phyloP scores from a whole-genome alignment of 2,113 vertebrate genomes.

The Parotia lawesii region DNA sequence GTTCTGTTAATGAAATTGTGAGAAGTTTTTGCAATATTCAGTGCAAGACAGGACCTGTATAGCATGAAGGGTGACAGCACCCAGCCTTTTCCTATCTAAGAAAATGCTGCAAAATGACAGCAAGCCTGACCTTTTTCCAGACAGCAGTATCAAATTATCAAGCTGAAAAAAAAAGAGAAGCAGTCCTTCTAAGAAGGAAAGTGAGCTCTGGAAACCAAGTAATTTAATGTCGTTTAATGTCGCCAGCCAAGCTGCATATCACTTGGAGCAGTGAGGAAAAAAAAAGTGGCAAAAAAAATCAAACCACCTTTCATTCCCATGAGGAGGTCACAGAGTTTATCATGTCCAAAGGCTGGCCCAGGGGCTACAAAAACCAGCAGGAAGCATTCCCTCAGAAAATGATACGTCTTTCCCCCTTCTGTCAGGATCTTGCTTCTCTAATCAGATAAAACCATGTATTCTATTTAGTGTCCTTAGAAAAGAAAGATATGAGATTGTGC shows the following conservation, averaged over 20 bases:
- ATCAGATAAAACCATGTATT: neutral
- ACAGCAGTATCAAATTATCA: neutral
- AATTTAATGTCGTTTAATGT: constrained; percentile 14
- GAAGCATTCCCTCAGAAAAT: neutral
- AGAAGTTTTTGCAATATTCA: neutral
- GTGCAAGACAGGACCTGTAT: neutral
- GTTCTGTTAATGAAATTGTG: neutral
- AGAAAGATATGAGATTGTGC: neutral
- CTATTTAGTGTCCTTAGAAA: neutral
- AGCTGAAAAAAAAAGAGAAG: neutral
- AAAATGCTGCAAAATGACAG: neutral
- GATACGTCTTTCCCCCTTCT: neutral
- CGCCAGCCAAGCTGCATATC: neutral
- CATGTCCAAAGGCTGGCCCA: neutral
- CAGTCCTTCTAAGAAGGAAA: neutral
- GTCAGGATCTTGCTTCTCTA: constrained; percentile 15
- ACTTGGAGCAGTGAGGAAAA: neutral
- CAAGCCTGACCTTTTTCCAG: neutral
- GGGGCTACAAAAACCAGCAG: neutral
- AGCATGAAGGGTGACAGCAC: neutral
- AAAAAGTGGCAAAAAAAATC: neutral
- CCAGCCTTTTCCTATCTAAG: neutral
- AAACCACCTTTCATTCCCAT: constrained; percentile 26
- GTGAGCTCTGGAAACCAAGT: neutral
- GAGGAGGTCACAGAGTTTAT: constrained; percentile 36